Base-by-base conservation (phyloP, 2,113 vertebrate genomes). In the Terrapene triunguis region DNA sequence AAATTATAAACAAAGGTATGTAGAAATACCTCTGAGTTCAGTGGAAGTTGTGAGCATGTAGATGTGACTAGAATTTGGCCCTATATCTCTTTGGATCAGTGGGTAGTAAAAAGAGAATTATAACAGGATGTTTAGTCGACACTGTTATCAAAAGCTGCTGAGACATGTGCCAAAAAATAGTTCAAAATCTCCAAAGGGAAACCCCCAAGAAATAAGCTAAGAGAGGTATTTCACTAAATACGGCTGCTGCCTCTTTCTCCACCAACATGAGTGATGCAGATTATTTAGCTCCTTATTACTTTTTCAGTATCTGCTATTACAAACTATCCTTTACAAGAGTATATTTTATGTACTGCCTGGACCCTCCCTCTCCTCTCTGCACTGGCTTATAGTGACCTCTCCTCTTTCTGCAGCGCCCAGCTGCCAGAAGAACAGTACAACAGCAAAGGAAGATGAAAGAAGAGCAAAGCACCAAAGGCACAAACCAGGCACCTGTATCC, bases 391-490 rank as follows among this genome's bases (percentile, higher is more conserved):
- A 99, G 48, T 97, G 97, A 9, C 99, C 98, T 84, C 97, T 98
- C 86, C 97, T 98, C 93, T 91, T 98, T 84, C 93, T 97, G 90
- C 98, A 98, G 97, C 89, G 95, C 65, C 98, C 98, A 3, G 98
- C 98, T 5, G 97, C 98, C 96, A 98, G 93, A 89, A 98, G 91
- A 16, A 98, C 87, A 5, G 97, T 96, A 92, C 99, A 99, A 44
- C 98, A 99, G 97, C 99, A 99, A 69, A 99, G 97, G 85, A 98
- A 97, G 74, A 98, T 86, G 84, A 98, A 90, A 1, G 97, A 97
- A 88, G 96, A 96, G 9, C 98, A 98, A 6, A 99, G 96, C 42
- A 98, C 96, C 82, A 98, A 96, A 0, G 98, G 98, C 22, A 99
- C 98, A 92, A 99, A 89, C 96, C 99, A 97, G 2, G 96, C 90